Conservation (phyloP, 2,797 vertebrate genomes). For the Fundulus diaphanus region DNA sequence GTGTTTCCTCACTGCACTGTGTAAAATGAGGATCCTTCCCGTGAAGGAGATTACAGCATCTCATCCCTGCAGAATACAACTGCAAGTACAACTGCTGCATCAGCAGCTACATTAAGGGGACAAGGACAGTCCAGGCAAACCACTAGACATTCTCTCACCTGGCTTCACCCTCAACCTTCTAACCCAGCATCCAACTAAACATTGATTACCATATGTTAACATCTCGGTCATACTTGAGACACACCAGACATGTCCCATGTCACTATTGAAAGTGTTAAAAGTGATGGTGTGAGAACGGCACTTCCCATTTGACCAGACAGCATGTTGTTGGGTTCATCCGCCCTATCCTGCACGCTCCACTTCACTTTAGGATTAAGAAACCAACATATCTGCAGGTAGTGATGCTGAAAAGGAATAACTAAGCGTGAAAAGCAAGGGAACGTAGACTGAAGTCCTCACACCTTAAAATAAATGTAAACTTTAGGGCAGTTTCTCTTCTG, state of each 20-base stretch:
- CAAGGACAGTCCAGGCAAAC: constrained; percentile 20
- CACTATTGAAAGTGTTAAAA: not conserved
- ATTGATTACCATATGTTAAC: not conserved
- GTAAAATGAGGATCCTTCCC: constrained; percentile 59
- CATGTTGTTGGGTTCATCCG: constrained; percentile 27
- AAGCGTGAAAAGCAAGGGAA: not conserved
- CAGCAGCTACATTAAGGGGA: constrained; percentile 52
- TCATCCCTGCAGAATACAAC: constrained; percentile 41
- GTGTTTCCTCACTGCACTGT: constrained; percentile 50
- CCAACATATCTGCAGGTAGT: constrained; percentile 18
- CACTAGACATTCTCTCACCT: constrained; percentile 22
- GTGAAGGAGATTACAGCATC: constrained; percentile 50
- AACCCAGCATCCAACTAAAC: constrained; percentile 1
- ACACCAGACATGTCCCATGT: not conserved
- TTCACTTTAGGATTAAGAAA: constrained; percentile 9
- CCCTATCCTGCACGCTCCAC: constrained; percentile 16
- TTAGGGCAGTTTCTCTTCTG: not conserved
- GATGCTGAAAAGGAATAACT: not conserved
- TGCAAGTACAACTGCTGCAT: constrained; percentile 35
- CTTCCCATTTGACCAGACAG: constrained; percentile 8
- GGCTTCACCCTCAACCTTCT: constrained; percentile 3
- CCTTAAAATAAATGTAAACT: not conserved
- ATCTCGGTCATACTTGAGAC: not conserved
- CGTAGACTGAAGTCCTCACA: not conserved
- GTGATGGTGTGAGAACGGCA: not conserved